Evolutionary conservation across 2,888 invertebrate species (phyloP), one percentile per base, ranked within the genome.

Genomic region (Leptura quadrifasciata): DNA sequence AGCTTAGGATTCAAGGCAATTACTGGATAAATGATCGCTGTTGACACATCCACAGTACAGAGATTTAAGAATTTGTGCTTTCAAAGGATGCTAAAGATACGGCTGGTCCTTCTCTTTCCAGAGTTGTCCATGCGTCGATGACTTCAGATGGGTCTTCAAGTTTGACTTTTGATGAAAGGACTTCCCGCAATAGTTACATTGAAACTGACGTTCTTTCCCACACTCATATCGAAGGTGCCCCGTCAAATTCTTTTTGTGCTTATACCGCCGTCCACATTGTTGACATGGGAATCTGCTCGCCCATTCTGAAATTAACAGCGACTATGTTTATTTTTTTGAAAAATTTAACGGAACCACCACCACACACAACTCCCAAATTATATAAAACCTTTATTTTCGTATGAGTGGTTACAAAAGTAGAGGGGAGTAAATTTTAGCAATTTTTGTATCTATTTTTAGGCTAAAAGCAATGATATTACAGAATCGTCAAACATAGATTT

Each of bases 151-250:
- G 10, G 61, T 24, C 47, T 76, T 80, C 20, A 72, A 65, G 47
- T 72, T 80, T n/a, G 75, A 76, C 74, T 76, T 77, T 73, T 81
- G 81, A 73, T 81, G 80, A 60, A 81, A 82, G 5, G 54, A 74
- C 58, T 77, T 76, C 1, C 20, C 87, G 77, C 92, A 92, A 80
- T 90, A 89, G 0, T 87, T 88, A 79, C 92, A 93, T 76, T 88
- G 87, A 79, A 91, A 90, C 47, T 89, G 89, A 0, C 92, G 91
- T 80, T 89, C 89, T 76, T 91, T 90, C 72, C 92, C 92, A 82
- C 93, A 93, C 81, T 93, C 92, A 15, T n/a, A 18, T 18, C 63
- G 63, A 9, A 39, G n/a, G 31, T 78, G 78, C 12, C 75, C 52
- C n/a, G 54, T 72, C 21, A 76, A 63, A 31, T 78, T 70, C 52